Evolutionary conservation across 2,888 invertebrate species (phyloP), one percentile per base, ranked within the genome.

Genomic region (Trilocha varians): DNA sequence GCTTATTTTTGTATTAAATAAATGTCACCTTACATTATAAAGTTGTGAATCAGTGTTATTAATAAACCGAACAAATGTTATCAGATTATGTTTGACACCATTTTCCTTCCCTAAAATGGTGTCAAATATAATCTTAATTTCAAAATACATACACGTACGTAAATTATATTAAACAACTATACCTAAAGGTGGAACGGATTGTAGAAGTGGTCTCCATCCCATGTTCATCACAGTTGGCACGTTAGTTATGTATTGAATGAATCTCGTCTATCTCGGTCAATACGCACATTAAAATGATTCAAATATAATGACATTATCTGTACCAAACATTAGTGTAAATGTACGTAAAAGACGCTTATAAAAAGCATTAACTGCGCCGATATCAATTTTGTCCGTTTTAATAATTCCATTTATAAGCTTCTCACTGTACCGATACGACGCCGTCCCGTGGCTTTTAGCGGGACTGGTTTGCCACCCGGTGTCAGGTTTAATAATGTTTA

Each of bases 1-100:
- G 84, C 84, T 84, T 85, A 85, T 85, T 85, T 85, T 85, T 85
- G 75, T 85, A 85, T 83, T 83, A 70, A 78, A 82, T 62, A 72
- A 78, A 70, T 69, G 75, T 75, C 75, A 79, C 70, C 74, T 71
- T 78, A 70, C 77, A 72, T 65, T 82, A 77, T 83, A 73, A 65
- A 76, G 78, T 77, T 78, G 70, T 74, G 70, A 76, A 77, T 65
- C 69, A 59, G 67, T 68, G 62, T 60, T 69, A 68, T 62, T 63
- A 62, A 59, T 57, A 53, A 42, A 43, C 43, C 53, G 45, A 53
- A 60, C 59, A 47, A 57, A 64, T 64, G 57, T 52, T 60, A 61
- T 57, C 55, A 56, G 57, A 66, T 75, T 75, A 80, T 70, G 68
- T 25, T 25, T 69, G 74, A 76, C 71, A 74, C 74, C 80, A 77